These are phyloP conservation scores for Genyomyrus donnyi DNA, from an alignment of 2,113 vertebrate genomes.

Conservation along the genomic window DNA sequence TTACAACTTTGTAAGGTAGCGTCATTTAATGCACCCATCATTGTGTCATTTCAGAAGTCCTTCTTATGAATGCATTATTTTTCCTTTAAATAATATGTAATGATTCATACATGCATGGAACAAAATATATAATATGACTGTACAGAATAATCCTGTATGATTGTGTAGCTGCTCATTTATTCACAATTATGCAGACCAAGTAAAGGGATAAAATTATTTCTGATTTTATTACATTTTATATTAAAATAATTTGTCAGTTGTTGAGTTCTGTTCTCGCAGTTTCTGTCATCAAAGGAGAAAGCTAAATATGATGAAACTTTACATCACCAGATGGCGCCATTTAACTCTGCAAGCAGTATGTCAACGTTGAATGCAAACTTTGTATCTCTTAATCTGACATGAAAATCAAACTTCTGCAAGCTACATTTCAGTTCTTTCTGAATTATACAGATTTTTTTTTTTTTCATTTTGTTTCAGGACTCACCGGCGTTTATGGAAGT, in stretches of 20 bases:
- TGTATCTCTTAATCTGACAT: background rate
- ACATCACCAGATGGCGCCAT: slow-evolving; percentile 19
- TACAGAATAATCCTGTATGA: background rate
- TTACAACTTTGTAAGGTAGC: background rate
- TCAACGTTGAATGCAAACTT: background rate
- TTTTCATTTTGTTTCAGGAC: background rate
- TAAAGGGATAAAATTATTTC: background rate
- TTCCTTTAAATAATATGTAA: background rate
- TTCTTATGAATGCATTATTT: background rate
- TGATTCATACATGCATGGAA: background rate
- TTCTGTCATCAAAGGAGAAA: background rate
- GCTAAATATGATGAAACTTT: background rate
- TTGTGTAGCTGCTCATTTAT: background rate
- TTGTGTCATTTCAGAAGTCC: background rate
- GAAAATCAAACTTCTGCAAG: background rate
- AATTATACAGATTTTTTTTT: background rate
- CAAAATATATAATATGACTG: background rate
- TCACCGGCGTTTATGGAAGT: background rate
- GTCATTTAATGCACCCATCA: background rate
- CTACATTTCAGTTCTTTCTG: background rate
- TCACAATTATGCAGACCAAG: background rate
- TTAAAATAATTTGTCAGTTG: background rate
- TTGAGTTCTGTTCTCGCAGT: background rate
- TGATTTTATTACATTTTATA: background rate
- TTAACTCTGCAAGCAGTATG: background rate